Percentiles rank a stretch among this genome's conserved stretches.
phyloP scores from a whole-genome alignment of 2,888 invertebrate genomes.

The Acrocera orbiculus region DNA sequence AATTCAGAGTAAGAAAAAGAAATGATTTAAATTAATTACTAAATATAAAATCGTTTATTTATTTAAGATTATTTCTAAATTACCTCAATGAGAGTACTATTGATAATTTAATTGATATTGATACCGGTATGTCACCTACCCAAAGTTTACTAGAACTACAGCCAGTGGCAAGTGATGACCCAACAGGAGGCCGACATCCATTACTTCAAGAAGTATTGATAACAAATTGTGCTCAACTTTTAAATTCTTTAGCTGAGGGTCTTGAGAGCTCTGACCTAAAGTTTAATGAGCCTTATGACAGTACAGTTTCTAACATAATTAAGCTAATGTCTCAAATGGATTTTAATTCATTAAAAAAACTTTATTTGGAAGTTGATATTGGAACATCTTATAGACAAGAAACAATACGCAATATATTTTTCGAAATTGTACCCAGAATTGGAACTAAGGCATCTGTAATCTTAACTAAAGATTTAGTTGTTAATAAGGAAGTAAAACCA shows the following conservation, averaged over 20 bases:
- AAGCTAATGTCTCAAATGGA: conserved; percentile 27
- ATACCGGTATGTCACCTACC: conserved; percentile 26
- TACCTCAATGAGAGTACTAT: conserved; percentile 27
- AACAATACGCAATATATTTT: conserved; percentile 52
- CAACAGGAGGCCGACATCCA: conserved; percentile 29
- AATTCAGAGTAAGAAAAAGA: conserved; percentile 28
- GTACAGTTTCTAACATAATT: conserved; percentile 28
- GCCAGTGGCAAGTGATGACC: conserved; percentile 23
- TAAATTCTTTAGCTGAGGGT: conserved; percentile 27
- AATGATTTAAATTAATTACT: not conserved
- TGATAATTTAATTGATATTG: conserved; percentile 28
- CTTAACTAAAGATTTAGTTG: conserved; percentile 45
- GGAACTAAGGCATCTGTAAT: conserved; percentile 46
- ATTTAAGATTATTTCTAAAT: conserved; percentile 24
- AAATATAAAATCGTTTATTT: too few relatives aligned
- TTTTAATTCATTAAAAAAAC: conserved; percentile 25
- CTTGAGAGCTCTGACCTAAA: conserved; percentile 28
- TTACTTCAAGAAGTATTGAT: conserved; percentile 26
- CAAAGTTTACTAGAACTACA: conserved; percentile 21
- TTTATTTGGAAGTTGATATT: conserved; percentile 40
- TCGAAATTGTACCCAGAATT: conserved; percentile 52
- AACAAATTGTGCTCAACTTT: conserved; percentile 18
- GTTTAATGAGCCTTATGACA: conserved; percentile 29
- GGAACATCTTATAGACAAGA: conserved; percentile 60
- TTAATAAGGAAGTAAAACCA: conserved; percentile 43